Evolutionary conservation across 1,140 invertebrate species (phyloP).

Genomic region (Matsumurasca onukii): DNA sequence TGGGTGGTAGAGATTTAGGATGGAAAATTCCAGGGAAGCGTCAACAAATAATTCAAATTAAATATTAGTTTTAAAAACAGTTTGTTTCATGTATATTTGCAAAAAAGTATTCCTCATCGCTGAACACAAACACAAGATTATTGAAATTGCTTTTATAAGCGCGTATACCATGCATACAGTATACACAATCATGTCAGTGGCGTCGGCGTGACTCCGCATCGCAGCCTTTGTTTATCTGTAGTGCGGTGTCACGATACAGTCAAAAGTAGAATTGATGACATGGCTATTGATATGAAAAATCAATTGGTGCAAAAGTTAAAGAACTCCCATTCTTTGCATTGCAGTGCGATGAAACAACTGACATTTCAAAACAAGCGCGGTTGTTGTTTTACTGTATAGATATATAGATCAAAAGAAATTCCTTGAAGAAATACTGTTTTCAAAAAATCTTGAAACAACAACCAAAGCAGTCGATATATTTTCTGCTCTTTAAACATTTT

Average conservation of each 20-base stretch:
- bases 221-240: not conserved
- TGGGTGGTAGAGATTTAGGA: too few relatives aligned
- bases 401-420: slow-evolving; percentile 30
- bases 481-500: slow-evolving; percentile 24
- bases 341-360: slow-evolving; percentile 27
- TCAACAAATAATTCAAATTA: not conserved
- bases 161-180: not conserved
- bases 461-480: slow-evolving; percentile 28
- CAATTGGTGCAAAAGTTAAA: slow-evolving; percentile 33
- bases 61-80: not conserved
- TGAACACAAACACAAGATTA: not conserved
- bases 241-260: not conserved
- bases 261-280: slow-evolving; percentile 32
- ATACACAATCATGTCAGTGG: not conserved
- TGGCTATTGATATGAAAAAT: slow-evolving; percentile 28
- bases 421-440: slow-evolving; percentile 33
- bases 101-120: not conserved
- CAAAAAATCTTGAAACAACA: slow-evolving; percentile 31
- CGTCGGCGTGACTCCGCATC: not conserved
- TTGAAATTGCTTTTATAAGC: not conserved
- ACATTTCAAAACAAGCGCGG: slow-evolving; percentile 28
- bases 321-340: slow-evolving; percentile 32
- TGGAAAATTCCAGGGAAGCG: not conserved
- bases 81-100: not conserved
- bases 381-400: slow-evolving; percentile 25